A percentile compares a stretch with the other conserved stretches of the same genome.
Evolutionary conservation across 2,888 invertebrate species (phyloP).

Genomic region (Augochlorella aurata): DNA sequence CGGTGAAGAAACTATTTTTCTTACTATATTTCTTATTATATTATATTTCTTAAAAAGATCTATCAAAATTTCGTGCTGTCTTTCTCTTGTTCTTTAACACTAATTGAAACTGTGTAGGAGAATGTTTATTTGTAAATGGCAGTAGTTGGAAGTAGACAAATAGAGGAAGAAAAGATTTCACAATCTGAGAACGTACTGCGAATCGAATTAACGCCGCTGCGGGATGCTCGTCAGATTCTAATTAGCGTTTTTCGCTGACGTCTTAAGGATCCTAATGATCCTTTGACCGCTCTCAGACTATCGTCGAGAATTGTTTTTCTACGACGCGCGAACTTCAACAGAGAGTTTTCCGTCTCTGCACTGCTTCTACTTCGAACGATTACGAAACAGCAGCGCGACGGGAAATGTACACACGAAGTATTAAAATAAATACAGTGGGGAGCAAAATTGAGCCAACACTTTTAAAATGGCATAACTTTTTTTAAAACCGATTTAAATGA

Average conservation of each 20-base stretch:
- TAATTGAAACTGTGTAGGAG: not conserved
- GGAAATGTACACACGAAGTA: too few relatives aligned
- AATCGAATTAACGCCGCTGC: constrained; percentile 5
- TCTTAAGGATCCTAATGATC: constrained; percentile 2
- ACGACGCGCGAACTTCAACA: not conserved
- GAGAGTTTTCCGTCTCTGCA: not conserved
- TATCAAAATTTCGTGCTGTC: not conserved
- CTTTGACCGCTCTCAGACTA: not conserved
- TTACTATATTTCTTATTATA: too few relatives aligned
- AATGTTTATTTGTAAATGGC: not conserved
- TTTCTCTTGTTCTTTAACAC: not conserved
- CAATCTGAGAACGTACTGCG: constrained; percentile 11
- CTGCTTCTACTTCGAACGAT: too few relatives aligned
- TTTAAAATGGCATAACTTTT: too few relatives aligned
- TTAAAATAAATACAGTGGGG: too few relatives aligned
- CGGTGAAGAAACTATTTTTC: too few relatives aligned
- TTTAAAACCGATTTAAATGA: too few relatives aligned
- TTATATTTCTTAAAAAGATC: not conserved
- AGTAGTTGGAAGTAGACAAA: not conserved
- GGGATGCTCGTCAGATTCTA: constrained; percentile 12
- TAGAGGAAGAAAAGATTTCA: not conserved
- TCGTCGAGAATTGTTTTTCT: not conserved
- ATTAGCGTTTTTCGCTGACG: constrained; percentile 1
- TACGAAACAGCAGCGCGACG: too few relatives aligned
- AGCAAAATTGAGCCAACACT: too few relatives aligned